Conservation (phyloP, 2,113 vertebrate species). For the Lagopus muta region DNA sequence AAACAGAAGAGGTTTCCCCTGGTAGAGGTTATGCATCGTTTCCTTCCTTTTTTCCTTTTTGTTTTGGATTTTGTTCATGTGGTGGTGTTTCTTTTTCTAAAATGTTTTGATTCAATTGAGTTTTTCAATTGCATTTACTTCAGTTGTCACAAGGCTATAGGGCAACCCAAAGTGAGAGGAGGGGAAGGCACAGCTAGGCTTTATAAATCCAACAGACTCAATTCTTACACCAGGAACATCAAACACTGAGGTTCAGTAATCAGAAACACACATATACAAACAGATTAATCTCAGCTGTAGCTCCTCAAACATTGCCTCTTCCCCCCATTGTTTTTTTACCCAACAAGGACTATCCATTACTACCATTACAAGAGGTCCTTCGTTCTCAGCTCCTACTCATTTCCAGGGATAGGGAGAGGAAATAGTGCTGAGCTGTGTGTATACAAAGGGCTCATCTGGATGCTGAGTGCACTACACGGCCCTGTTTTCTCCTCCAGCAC, state of each 20-base stretch:
- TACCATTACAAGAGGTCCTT: background rate
- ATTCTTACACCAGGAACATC: background rate
- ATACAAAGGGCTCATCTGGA: background rate
- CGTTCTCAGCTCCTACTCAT: background rate
- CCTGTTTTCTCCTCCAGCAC: slow-evolving; percentile 3
- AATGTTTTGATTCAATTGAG: background rate
- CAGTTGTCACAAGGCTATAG: background rate
- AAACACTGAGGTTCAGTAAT: background rate
- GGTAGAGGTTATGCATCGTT: background rate
- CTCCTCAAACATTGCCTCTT: background rate
- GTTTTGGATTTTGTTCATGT: background rate
- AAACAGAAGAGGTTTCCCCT: background rate
- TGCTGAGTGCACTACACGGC: background rate
- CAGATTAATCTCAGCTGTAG: background rate
- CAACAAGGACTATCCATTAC: background rate
- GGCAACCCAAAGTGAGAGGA: slow-evolving; percentile 38
- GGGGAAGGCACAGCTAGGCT: background rate
- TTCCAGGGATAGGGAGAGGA: background rate
- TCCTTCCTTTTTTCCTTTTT: background rate
- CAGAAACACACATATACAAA: background rate
- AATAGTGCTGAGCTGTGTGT: background rate
- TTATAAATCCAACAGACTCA: slow-evolving; percentile 1
- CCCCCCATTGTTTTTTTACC: background rate
- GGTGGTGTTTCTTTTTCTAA: background rate
- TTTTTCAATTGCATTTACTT: background rate